A percentile compares a stretch with the other conserved stretches of the same genome.
These are phyloP conservation scores for Eptatretus burgeri DNA, from an alignment of 2,113 vertebrate genomes.

Conservation along the genomic window DNA sequence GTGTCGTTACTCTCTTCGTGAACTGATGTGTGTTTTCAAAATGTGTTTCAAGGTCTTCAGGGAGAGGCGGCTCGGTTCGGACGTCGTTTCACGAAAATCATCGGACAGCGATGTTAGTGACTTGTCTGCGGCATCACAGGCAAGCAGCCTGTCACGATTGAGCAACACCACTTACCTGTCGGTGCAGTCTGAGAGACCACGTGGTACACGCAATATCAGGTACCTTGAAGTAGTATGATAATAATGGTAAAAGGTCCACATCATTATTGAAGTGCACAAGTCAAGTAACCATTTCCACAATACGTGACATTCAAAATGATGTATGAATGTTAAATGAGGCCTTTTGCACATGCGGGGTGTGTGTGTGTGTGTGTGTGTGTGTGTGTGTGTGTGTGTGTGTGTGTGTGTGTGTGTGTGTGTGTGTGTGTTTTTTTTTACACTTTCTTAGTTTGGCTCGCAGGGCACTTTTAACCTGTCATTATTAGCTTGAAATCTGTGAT, in stretches of 20 bases:
- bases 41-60: background rate
- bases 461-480: too few species aligned
- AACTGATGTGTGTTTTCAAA: too few species aligned
- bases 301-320: too few species aligned
- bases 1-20: too few species aligned
- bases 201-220: conserved; percentile 18
- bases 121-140: conserved; percentile 57
- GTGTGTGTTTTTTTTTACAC: too few species aligned
- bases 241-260: too few species aligned
- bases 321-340: too few species aligned
- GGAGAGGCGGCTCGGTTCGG: conserved; percentile 15
- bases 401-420: background rate
- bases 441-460: too few species aligned
- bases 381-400: background rate
- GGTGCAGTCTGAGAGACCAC: conserved; percentile 68
- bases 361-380: background rate
- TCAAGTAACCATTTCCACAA: too few species aligned
- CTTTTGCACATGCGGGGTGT: background rate
- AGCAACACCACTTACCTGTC: conserved; percentile 98
- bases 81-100: conserved; percentile 72
- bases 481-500: too few species aligned
- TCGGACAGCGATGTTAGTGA: conserved; percentile 96
- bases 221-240: background rate
- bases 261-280: too few species aligned
- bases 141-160: conserved; percentile 93